A percentile compares a stretch with the other conserved stretches of the same genome.
Conservation (phyloP, 2,888 invertebrate genomes). For the Chorisops tibialis region DNA sequence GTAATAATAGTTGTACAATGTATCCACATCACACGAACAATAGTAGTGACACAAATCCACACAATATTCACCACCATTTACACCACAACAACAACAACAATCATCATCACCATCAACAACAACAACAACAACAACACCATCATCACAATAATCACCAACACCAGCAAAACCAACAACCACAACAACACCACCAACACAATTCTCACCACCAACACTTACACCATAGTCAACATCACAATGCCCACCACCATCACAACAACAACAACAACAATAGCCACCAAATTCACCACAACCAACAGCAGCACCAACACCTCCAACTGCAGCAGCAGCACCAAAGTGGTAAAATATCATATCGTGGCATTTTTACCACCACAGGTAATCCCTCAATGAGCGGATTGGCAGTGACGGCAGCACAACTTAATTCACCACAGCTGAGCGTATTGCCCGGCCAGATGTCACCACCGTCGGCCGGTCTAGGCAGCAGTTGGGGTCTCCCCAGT, state of each 20-base stretch:
- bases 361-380: conserved; percentile 67
- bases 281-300: conserved; percentile 37
- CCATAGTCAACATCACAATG: conserved; percentile 41
- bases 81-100: conserved; percentile 38
- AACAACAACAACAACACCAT: conserved; percentile 39
- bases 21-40: conserved; percentile 47
- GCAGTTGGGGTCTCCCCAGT: conserved; percentile 70
- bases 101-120: conserved; percentile 40
- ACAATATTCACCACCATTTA: conserved; percentile 34
- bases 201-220: conserved; percentile 44
- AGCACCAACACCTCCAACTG: conserved; percentile 50
- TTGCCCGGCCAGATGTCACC: conserved; percentile 56
- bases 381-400: conserved; percentile 47
- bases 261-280: conserved; percentile 52
- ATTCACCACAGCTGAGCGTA: conserved; percentile 50
- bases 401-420: conserved; percentile 42
- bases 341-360: conserved; percentile 64
- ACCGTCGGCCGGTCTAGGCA: conserved; percentile 58
- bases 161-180: conserved; percentile 41
- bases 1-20: conserved; percentile 61
- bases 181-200: conserved; percentile 39
- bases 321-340: conserved; percentile 54
- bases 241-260: conserved; percentile 38
- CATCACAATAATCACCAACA: conserved; percentile 36
- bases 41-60: conserved; percentile 33